phyloP scores from a whole-genome alignment of 1,140 invertebrate genomes.

The Lepidurus packardi region DNA sequence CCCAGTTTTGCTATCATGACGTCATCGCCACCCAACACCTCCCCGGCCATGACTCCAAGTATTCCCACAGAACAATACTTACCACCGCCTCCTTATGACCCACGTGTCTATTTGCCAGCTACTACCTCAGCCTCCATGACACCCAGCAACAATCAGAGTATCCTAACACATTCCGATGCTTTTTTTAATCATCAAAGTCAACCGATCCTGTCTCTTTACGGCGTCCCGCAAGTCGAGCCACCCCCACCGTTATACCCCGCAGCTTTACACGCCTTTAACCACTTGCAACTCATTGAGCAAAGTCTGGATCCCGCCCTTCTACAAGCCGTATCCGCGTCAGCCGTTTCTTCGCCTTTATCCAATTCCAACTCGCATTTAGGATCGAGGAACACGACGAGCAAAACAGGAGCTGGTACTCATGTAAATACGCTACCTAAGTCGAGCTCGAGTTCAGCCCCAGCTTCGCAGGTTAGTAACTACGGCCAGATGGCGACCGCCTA shows the following conservation, averaged over 20 bases:
- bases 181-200: background rate
- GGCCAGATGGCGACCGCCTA: constrained; percentile 24
- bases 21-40: constrained; percentile 27
- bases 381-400: constrained; percentile 12
- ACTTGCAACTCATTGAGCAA: constrained; percentile 30
- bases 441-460: background rate
- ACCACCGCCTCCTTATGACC: constrained; percentile 34
- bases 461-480: constrained; percentile 3
- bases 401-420: background rate
- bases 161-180: constrained; percentile 4
- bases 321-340: background rate
- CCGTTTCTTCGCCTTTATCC: background rate
- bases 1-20: constrained; percentile 39
- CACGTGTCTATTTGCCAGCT: constrained; percentile 37
- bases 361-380: constrained; percentile 5
- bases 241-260: constrained; percentile 31
- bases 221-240: constrained; percentile 26
- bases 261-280: constrained; percentile 1
- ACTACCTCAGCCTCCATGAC: constrained; percentile 33
- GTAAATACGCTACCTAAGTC: background rate
- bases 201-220: constrained; percentile 38
- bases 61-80: constrained; percentile 29
- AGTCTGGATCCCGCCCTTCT: constrained; percentile 28
- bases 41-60: constrained; percentile 9
- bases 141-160: background rate